Base-by-base conservation (phyloP, 2,113 vertebrate species). In the Triplophysa dalaica region DNA sequence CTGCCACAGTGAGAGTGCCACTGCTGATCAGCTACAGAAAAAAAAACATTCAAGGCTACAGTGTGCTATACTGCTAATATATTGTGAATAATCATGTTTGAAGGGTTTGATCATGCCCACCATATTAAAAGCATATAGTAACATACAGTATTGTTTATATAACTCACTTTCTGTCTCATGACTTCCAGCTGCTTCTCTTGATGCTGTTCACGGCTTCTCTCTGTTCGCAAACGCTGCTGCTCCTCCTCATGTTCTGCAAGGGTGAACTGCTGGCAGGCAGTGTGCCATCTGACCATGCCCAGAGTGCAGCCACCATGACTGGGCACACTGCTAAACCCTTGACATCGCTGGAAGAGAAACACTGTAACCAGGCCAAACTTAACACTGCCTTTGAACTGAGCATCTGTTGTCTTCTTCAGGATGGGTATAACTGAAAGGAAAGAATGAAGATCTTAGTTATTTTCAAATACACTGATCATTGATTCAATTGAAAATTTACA, bases 271-370 rank as follows among this genome's bases (percentile, higher is more conserved):
- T 88, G 90, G 70, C 91, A 92, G 52, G 88, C 83, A 29, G 90
- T 93, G 89, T 99, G 96, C 70, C 90, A 93, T 65, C 90, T 90
- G 82, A 93, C 90, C 98, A 99, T 99, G 9, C 98, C 97, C 80
- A 99, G 90, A 16, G 96, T 96, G 63, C 96, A 98, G 73, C 97
- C 97, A 0, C 98, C 98, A 0, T 94, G 93, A 87, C 97, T 97
- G 24, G 98, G 96, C 87, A 99, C 96, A 0, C 96, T 96, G 56
- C 95, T 97, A 91, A 99, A 99, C 24, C 98, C 98, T 88, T 99
- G 98, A 90, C 98, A 98, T 83, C 96, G 94, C 0, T 94, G 94
- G 88, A 99, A 99, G 92, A 96, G 96, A 91, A 95, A 99, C 82
- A 99, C 97, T 0, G 94, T 96, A 87, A 98, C 95, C 86, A 93